phyloP scores from a whole-genome alignment of 2,113 vertebrate species.

The Perca fluviatilis region DNA sequence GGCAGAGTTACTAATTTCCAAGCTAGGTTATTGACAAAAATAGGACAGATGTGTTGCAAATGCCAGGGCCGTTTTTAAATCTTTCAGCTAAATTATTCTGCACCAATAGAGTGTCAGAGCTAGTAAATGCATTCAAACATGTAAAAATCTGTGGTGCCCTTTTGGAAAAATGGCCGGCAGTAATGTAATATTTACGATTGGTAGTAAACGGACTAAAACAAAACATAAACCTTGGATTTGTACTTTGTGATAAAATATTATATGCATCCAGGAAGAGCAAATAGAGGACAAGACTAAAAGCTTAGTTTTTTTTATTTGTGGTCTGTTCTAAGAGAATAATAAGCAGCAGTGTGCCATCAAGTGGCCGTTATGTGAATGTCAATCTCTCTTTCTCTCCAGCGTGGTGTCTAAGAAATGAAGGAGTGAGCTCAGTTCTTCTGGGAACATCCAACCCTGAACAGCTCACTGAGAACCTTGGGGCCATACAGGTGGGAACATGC shows the following conservation, averaged over 20 bases:
- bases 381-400: slow-evolving; percentile 80
- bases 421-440: slow-evolving; percentile 96
- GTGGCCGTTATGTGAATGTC: slow-evolving; percentile 12
- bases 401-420: slow-evolving; percentile 97
- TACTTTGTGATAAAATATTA: neutral
- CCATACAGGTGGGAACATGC: slow-evolving; percentile 91
- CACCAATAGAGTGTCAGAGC: neutral
- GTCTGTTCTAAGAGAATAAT: neutral
- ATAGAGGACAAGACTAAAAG: neutral
- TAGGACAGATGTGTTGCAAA: no score
- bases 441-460: slow-evolving; percentile 97
- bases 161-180: neutral
- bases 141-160: neutral
- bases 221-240: neutral
- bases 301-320: neutral
- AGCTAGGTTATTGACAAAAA: no score
- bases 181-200: neutral
- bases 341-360: slow-evolving; percentile 24
- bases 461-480: slow-evolving; percentile 97
- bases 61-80: neutral
- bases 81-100: neutral
- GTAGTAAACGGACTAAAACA: neutral
- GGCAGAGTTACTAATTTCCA: no score
- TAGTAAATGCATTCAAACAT: neutral
- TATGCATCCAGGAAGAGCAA: neutral